Conservation (phyloP, 2,113 vertebrate species). For the Datnioides undecimradiatus region DNA sequence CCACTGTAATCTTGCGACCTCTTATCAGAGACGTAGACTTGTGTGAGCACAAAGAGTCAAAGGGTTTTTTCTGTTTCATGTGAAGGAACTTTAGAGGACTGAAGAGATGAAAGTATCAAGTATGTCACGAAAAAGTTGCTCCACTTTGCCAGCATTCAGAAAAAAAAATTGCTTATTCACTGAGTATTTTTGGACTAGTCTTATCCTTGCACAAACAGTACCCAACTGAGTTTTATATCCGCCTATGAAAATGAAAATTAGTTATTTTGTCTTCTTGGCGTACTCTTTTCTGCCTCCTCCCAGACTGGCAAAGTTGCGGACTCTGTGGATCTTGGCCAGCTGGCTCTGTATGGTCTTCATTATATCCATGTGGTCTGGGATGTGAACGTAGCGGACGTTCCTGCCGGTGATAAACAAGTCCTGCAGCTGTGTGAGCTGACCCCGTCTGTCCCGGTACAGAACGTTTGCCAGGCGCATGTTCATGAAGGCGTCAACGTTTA, state of each 20-base stretch:
- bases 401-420: conserved; percentile 94
- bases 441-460: conserved; percentile 87
- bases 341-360: conserved; percentile 89
- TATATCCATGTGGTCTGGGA: conserved; percentile 93
- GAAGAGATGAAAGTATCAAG: not conserved
- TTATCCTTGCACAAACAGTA: not conserved
- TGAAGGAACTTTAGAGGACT: not conserved
- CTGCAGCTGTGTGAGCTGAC: conserved; percentile 80
- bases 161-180: not conserved
- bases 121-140: not conserved
- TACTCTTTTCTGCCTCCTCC: conserved; percentile 89
- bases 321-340: conserved; percentile 88
- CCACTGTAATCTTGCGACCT: not conserved
- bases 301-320: conserved; percentile 86
- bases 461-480: conserved; percentile 91
- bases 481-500: conserved; percentile 97
- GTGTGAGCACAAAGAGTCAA: too few relatives aligned
- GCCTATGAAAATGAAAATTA: not conserved
- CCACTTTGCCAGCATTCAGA: too few relatives aligned
- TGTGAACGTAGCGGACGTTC: conserved; percentile 94
- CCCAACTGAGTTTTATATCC: not conserved
- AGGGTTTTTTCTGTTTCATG: not conserved
- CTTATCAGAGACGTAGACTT: not conserved
- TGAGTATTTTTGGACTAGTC: not conserved
- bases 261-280: conserved; percentile 69